Conservation (phyloP, 2,113 vertebrate species). For the Labeo catla region DNA sequence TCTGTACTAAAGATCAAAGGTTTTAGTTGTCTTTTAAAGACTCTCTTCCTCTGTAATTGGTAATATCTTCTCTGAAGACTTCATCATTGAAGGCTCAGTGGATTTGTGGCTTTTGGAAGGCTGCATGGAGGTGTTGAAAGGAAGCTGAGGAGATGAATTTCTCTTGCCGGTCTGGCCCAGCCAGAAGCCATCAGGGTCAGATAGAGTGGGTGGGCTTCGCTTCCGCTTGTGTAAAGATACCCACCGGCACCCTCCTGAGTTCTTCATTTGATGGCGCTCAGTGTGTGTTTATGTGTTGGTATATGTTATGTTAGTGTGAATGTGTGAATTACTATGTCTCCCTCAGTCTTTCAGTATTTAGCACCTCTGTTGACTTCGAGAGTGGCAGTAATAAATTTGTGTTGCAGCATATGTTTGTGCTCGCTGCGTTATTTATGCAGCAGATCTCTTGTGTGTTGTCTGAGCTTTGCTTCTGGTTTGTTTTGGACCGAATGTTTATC, state of each 20-base stretch:
- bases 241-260: background rate
- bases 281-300: conserved; percentile 18
- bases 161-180: conserved; percentile 55
- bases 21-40: background rate
- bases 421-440: conserved; percentile 8
- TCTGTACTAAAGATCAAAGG: background rate
- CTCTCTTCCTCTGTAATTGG: conserved; percentile 7
- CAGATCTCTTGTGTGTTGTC: background rate
- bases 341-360: conserved; percentile 14
- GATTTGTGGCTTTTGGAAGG: conserved; percentile 52
- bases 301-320: conserved; percentile 23
- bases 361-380: background rate
- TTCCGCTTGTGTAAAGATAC: conserved; percentile 50
- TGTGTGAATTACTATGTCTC: conserved; percentile 10
- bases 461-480: conserved; percentile 3
- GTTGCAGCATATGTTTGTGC: background rate
- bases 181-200: conserved; percentile 58
- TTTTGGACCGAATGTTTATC: background rate
- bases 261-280: background rate
- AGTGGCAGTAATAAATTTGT: conserved; percentile 16
- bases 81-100: conserved; percentile 56
- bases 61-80: conserved; percentile 25
- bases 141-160: conserved; percentile 56
- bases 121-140: conserved; percentile 37
- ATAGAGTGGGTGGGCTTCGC: conserved; percentile 60